These are phyloP conservation scores for Cydia pomonella DNA, from an alignment of 1,140 invertebrate species.

Conservation along the genomic window DNA sequence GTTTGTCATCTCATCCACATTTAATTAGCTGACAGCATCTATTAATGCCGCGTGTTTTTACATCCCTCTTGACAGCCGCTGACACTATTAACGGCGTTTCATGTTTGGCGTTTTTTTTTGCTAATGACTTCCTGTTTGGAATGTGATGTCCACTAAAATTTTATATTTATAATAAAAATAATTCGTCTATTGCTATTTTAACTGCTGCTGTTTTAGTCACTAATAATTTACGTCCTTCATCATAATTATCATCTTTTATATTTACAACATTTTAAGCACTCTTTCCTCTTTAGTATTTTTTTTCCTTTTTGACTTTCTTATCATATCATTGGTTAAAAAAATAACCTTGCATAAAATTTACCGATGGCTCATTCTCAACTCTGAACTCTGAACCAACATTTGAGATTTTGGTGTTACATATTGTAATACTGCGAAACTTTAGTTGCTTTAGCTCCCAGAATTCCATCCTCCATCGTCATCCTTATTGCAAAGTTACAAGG, in stretches of 20 bases:
- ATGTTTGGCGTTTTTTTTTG: slow-evolving; percentile 12
- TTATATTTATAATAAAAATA: slow-evolving; percentile 8
- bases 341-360: no score
- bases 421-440: no score
- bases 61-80: slow-evolving; percentile 10
- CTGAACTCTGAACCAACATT: no score
- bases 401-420: no score
- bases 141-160: neutral
- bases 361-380: no score
- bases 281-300: no score
- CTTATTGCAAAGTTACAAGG: no score
- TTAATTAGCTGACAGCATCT: slow-evolving; percentile 16
- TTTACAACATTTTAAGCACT: no score
- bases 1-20: slow-evolving; percentile 18
- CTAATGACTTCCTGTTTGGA: slow-evolving; percentile 26
- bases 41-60: slow-evolving; percentile 25
- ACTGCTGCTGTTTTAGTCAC: neutral
- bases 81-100: slow-evolving; percentile 21
- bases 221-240: neutral
- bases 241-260: neutral
- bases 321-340: no score
- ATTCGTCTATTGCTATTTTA: neutral
- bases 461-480: no score
- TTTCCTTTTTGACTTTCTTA: no score
- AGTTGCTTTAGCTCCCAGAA: no score